Base-by-base conservation (phyloP, 2,888 invertebrate species). In the Altica lythri region DNA sequence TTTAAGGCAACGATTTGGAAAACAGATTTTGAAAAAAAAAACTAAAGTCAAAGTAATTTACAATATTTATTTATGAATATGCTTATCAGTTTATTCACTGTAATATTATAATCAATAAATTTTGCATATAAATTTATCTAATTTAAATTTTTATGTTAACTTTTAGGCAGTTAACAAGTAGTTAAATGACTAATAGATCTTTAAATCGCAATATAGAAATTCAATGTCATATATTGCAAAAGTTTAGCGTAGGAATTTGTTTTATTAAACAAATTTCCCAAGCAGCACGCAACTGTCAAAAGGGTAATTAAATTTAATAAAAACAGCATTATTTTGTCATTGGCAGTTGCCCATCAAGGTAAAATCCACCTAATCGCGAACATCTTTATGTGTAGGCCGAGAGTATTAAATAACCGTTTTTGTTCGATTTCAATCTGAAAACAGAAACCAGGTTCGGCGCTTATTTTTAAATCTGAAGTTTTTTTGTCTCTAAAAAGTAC, bases 401-500 rank as follows among this genome's bases (percentile, higher is more conserved):
- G 14, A 4, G n/a, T 34, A 35, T 35, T 34, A 34, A 35, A 35
- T 12, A 35, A 35, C n/a, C 12, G 16, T 35, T 35, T 35, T 35
- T 35, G n/a, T 14, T 35, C 16, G 35, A 35, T 35, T 6, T 17
- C 2, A 16, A 35, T 35, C 35, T 35, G 16, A 5, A 10, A 9
- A 16, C 16, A 4, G 13, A 10, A 13, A 16, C 34, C 34, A 16
- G n/a, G 3, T 12, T 12, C 14, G 16, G 13, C 6, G 9, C 34
- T 2, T 34, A 13, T n/a, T 1, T 29, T 29, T 29, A n/a, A n/a
- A n/a, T n/a, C n/a, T n/a, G 25, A 25, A 25, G 5, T 25, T 9
- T 25, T 25, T 6, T 25, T 6, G 25, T 40, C 19, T 40, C 37
- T 37, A 49, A 48, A 46, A 42, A 34, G 18, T 12, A 38, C n/a